Percentiles rank a stretch among this genome's conserved stretches.
phyloP scores from a whole-genome alignment of 2,797 vertebrate genomes.

The Falco concolor region DNA sequence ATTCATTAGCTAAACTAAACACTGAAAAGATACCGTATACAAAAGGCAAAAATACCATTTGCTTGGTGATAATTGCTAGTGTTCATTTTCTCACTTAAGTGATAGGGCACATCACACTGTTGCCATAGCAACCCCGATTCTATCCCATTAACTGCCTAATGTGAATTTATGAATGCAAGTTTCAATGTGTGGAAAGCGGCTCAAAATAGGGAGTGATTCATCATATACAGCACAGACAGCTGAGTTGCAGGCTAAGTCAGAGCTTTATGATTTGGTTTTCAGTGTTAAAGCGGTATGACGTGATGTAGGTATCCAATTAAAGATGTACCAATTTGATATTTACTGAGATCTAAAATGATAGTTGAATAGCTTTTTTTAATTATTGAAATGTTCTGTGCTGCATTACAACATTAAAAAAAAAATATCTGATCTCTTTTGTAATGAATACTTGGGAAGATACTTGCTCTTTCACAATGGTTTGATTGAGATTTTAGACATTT shows the following conservation, averaged over 20 bases:
- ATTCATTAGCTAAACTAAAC: conserved; percentile 48
- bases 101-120: conserved; percentile 61
- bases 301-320: background rate
- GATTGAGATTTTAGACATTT: background rate
- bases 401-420: background rate
- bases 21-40: conserved; percentile 1
- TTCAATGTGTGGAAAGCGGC: conserved; percentile 55
- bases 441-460: background rate
- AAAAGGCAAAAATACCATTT: conserved; percentile 63
- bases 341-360: conserved; percentile 21
- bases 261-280: conserved; percentile 22
- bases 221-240: conserved; percentile 10
- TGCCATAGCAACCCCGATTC: conserved; percentile 75
- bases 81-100: conserved; percentile 67
- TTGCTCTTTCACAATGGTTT: background rate
- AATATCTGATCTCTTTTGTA: background rate
- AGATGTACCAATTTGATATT: conserved; percentile 10
- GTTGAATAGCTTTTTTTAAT: background rate
- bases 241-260: conserved; percentile 41
- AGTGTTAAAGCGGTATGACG: background rate
- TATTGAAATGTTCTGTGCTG: background rate
- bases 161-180: conserved; percentile 74
- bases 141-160: conserved; percentile 72
- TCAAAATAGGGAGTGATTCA: conserved; percentile 57
- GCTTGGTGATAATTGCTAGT: conserved; percentile 70